Conservation (phyloP, 2,888 invertebrate genomes). For the Ceramica pisi region DNA sequence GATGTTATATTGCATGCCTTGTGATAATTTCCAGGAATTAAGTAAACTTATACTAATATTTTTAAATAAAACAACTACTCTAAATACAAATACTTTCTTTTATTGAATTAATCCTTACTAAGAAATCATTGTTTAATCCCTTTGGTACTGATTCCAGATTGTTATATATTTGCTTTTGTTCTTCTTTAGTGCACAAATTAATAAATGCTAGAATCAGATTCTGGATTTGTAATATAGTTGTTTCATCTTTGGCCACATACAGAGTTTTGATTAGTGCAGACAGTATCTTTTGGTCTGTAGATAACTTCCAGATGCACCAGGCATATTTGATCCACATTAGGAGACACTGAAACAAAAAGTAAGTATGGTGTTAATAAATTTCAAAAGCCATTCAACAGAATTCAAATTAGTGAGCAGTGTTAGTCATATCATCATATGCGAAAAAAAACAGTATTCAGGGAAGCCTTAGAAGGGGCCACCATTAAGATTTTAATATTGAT, state of each 20-base stretch:
- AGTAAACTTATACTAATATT: conserved; percentile 1
- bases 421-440: neutral
- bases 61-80: conserved; percentile 16
- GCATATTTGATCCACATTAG: conserved; percentile 82
- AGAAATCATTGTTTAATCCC: conserved; percentile 69
- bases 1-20: neutral
- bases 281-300: conserved; percentile 76
- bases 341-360: conserved; percentile 77
- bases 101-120: conserved; percentile 73
- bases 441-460: neutral
- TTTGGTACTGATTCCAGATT: conserved; percentile 69
- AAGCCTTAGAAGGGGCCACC: too few species aligned
- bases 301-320: conserved; percentile 83
- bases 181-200: conserved; percentile 72
- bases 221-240: conserved; percentile 70
- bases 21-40: neutral
- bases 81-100: conserved; percentile 67
- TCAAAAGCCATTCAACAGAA: too few species aligned
- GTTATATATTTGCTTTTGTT: conserved; percentile 72
- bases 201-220: conserved; percentile 78
- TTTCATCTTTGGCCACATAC: conserved; percentile 75
- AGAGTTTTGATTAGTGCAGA: conserved; percentile 81
- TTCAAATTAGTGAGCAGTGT: neutral
- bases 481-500: too few species aligned
- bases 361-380: neutral